These are phyloP conservation scores for Antedon mediterranea DNA, from an alignment of 53 echinoderm and acorn worm species.

Conservation along the genomic window DNA sequence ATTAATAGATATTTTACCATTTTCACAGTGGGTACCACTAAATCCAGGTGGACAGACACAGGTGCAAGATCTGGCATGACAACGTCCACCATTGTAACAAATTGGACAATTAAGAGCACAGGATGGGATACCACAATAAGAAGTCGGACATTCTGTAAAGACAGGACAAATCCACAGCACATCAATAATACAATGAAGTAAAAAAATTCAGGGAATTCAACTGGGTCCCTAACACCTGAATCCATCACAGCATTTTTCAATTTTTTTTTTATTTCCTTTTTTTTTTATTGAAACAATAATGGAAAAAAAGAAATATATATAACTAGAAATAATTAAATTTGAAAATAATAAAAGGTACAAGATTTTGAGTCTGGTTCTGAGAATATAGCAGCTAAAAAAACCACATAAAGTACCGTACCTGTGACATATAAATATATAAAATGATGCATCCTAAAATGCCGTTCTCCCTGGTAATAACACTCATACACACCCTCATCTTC, in stretches of 20 bases:
- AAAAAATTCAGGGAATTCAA: too few relatives aligned
- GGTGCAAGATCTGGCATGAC: background rate
- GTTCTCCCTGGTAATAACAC: background rate
- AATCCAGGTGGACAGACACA: background rate
- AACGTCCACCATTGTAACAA: background rate
- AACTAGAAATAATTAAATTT: too few relatives aligned
- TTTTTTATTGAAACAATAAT: too few relatives aligned
- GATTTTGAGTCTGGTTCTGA: too few relatives aligned
- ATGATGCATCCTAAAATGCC: background rate
- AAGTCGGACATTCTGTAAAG: background rate
- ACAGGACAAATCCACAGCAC: too few relatives aligned
- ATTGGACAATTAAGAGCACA: background rate
- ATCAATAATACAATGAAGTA: too few relatives aligned
- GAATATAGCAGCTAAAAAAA: too few relatives aligned
- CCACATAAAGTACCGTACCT: background rate
- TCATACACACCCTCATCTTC: background rate
- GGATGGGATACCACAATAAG: background rate
- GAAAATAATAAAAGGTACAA: too few relatives aligned
- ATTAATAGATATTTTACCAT: background rate
- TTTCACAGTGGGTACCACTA: background rate
- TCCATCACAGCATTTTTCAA: too few relatives aligned
- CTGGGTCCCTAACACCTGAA: too few relatives aligned
- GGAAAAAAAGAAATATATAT: too few relatives aligned
- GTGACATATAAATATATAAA: background rate
- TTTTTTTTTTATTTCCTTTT: too few relatives aligned